phyloP scores from a whole-genome alignment of 2,113 vertebrate species.

The Herpailurus yagouaroundi region DNA sequence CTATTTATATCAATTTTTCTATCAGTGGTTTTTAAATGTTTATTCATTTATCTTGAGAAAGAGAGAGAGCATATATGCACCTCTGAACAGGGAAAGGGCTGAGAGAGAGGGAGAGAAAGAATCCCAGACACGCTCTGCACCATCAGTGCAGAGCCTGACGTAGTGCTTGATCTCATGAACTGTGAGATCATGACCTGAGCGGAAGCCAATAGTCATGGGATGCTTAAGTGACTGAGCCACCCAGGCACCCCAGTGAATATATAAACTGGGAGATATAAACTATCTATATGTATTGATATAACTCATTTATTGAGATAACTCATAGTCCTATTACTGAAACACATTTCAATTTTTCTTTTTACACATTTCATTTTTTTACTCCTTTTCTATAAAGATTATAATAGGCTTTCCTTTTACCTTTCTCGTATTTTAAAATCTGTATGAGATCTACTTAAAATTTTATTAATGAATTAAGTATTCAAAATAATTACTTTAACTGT shows the following conservation, averaged over 20 bases:
- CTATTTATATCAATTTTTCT: not conserved
- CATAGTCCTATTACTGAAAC: not conserved
- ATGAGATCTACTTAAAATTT: not conserved
- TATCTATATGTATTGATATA: not conserved
- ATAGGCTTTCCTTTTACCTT: not conserved
- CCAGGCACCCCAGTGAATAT: not conserved
- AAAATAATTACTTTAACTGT: not conserved
- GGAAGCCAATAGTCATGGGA: too few relatives aligned
- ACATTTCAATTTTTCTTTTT: not conserved
- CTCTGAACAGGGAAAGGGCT: too few relatives aligned
- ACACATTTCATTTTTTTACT: not conserved
- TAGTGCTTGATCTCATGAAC: too few relatives aligned
- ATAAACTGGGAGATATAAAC: not conserved
- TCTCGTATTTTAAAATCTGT: not conserved
- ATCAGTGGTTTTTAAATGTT: too few relatives aligned
- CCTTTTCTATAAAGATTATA: not conserved
- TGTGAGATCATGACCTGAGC: too few relatives aligned
- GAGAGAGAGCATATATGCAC: too few relatives aligned
- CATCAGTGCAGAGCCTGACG: too few relatives aligned
- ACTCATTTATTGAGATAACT: not conserved
- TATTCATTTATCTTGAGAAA: too few relatives aligned
- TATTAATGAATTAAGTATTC: not conserved
- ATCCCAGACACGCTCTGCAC: too few relatives aligned
- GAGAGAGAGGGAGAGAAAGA: too few relatives aligned
- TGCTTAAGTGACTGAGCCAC: too few relatives aligned